phyloP scores from a whole-genome alignment of 2,797 vertebrate genomes.

The Poeciliopsis gracilis region DNA sequence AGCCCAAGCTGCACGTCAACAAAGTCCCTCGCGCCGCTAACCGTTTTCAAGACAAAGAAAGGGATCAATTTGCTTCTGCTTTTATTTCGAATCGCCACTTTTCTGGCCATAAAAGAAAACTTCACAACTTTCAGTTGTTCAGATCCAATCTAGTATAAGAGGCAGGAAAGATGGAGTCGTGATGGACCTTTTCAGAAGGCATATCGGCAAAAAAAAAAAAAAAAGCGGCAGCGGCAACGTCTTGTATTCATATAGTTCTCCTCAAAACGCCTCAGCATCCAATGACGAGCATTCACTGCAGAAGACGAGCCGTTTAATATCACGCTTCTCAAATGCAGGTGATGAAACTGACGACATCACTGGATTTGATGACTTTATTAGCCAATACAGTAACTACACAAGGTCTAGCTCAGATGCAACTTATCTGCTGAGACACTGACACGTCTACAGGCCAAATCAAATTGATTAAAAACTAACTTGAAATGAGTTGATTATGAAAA shows the following conservation, averaged over 20 bases:
- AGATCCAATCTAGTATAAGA: slow-evolving; percentile 25
- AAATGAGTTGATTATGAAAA: neutral
- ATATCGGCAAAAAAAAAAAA: slow-evolving; percentile 21
- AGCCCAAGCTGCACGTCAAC: neutral
- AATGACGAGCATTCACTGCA: slow-evolving; percentile 43
- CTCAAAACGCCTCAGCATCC: slow-evolving; percentile 48
- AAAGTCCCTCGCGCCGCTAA: neutral
- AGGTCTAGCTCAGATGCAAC: neutral
- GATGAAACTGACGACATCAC: neutral
- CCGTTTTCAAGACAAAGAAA: neutral
- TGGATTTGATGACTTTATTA: neutral
- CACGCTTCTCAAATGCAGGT: slow-evolving; percentile 27
- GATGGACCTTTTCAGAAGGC: slow-evolving; percentile 34
- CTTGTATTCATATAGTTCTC: slow-evolving; percentile 32
- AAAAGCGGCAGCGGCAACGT: slow-evolving; percentile 18
- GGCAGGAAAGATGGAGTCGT: slow-evolving; percentile 28
- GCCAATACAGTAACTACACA: neutral
- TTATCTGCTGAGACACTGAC: neutral
- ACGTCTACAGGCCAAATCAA: neutral
- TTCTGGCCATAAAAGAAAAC: neutral
- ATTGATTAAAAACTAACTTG: neutral
- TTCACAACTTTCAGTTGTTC: neutral
- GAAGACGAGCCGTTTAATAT: slow-evolving; percentile 40
- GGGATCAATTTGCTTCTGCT: slow-evolving; percentile 3
- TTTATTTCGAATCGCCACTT: neutral